Percentiles rank a stretch among this genome's conserved stretches.
Conservation (phyloP, 2,113 vertebrate genomes). For the Pavo muticus region DNA sequence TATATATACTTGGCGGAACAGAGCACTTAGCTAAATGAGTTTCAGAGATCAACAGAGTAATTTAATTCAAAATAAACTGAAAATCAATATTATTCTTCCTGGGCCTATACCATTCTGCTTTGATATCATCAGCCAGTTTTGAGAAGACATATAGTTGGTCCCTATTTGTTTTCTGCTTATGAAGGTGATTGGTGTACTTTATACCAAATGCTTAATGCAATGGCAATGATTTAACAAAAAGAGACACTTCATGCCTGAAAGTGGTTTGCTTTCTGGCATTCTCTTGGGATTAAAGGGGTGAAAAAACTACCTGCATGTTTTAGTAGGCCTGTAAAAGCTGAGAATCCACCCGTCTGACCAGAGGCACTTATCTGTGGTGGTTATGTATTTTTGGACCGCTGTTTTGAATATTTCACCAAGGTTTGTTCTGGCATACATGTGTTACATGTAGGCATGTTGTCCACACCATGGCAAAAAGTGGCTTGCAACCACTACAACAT, state of each 20-base stretch:
- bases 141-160: neutral
- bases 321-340: neutral
- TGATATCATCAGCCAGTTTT: constrained; percentile 4
- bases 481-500: neutral
- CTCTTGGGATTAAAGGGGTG: constrained; percentile 1
- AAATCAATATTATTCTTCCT: neutral
- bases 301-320: constrained; percentile 1
- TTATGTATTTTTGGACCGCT: constrained; percentile 19
- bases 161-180: constrained; percentile 8
- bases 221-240: constrained; percentile 8
- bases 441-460: neutral
- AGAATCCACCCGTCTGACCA: neutral
- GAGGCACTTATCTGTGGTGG: neutral
- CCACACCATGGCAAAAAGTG: neutral
- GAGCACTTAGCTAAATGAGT: constrained; percentile 18
- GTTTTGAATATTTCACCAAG: constrained; percentile 39
- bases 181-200: neutral
- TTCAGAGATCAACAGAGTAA: neutral
- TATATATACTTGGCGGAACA: neutral
- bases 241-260: constrained; percentile 18
- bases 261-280: neutral
- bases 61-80: constrained; percentile 14
- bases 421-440: neutral
- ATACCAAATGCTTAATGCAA: neutral
- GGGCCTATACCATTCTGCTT: neutral